Evolutionary conservation across 2,113 vertebrate genomes (phyloP), one percentile per base, ranked within the genome.

Genomic region (Camelus dromedarius): DNA sequence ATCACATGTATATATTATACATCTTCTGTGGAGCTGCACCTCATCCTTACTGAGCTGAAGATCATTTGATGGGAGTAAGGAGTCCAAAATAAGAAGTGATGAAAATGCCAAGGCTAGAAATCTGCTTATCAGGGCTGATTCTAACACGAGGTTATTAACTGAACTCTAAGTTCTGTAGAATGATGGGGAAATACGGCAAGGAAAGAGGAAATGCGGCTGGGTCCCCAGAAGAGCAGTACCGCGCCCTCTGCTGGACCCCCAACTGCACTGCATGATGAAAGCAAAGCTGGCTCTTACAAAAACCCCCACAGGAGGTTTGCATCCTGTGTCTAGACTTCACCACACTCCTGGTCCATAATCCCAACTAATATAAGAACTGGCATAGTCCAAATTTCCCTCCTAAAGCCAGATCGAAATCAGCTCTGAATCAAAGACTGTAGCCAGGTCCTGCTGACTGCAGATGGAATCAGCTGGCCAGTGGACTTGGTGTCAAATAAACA

Each of bases 361-460:
- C 86, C 52, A 94, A 48, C 10, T 16, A 66, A 30, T 30, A 28
- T 3, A 42, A 86, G 24, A 67, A 70, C 11, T 9, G 16, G 35
- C 79, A 2, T 5, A 92, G 35, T 70, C 42, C 69, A 79, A 82
- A 82, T 13, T 89, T 76, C 89, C 89, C 24, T 91, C 80, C 75
- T 32, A 87, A 66, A 81, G 58, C 80, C 35, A 77, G 32, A 64
- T 28, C 70, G 69, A 95, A 95, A 95, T 89, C 67, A 83, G 84
- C 42, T 89, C 81, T 80, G 52, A 88, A 92, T 94, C 82, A 92
- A 48, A 62, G 62, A 58, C 58, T 4, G 2, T 3, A 64, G 76
- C 28, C 90, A 97, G 38, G 16, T 73, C 52, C 82, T 91, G 64
- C 73, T 90, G 82, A 62, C 38, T 67, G 35, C 24, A 85, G 46